These are phyloP conservation scores for Forbesichthys agassizii DNA, from an alignment of 2,113 vertebrate genomes.

Conservation along the genomic window DNA sequence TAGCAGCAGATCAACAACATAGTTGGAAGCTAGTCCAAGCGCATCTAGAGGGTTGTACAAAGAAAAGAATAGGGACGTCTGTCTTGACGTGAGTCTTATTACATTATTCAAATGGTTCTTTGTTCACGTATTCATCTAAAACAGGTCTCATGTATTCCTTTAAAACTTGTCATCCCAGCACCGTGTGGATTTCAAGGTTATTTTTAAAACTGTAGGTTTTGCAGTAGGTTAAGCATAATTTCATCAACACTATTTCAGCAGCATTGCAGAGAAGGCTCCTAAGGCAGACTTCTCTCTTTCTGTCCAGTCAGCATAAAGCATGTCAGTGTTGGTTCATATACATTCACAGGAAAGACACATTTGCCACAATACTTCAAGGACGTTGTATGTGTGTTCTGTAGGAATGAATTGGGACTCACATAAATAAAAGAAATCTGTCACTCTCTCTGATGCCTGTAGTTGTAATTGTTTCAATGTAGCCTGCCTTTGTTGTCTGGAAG, in stretches of 20 bases:
- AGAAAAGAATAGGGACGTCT: too few relatives aligned
- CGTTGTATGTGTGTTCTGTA: constrained; percentile 30
- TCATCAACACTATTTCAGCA: constrained; percentile 65
- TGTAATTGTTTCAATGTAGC: constrained; percentile 13
- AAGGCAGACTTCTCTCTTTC: constrained; percentile 52
- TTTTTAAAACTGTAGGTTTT: constrained; percentile 37
- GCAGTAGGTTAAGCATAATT: constrained; percentile 53
- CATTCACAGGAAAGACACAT: constrained; percentile 32
- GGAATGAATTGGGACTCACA: constrained; percentile 39
- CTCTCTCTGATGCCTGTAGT: constrained; percentile 22
- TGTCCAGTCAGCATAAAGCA: constrained; percentile 64
- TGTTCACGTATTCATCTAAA: too few relatives aligned
- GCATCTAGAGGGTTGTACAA: too few relatives aligned
- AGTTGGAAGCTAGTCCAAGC: too few relatives aligned
- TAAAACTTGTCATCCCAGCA: constrained; percentile 26
- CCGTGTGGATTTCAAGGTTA: constrained; percentile 13
- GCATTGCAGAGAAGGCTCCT: constrained; percentile 54
- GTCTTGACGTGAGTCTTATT: too few relatives aligned
- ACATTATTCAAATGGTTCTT: too few relatives aligned
- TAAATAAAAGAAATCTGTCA: constrained; percentile 29
- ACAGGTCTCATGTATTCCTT: constrained; percentile 26
- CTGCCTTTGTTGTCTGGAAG: constrained; percentile 2
- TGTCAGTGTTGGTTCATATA: constrained; percentile 1
- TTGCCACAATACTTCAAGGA: constrained; percentile 33
- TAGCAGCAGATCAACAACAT: too few relatives aligned